Evolutionary conservation across 2,797 vertebrate genomes (phyloP), one percentile per base, ranked within the genome.

Genomic region (Hyperoplus immaculatus): DNA sequence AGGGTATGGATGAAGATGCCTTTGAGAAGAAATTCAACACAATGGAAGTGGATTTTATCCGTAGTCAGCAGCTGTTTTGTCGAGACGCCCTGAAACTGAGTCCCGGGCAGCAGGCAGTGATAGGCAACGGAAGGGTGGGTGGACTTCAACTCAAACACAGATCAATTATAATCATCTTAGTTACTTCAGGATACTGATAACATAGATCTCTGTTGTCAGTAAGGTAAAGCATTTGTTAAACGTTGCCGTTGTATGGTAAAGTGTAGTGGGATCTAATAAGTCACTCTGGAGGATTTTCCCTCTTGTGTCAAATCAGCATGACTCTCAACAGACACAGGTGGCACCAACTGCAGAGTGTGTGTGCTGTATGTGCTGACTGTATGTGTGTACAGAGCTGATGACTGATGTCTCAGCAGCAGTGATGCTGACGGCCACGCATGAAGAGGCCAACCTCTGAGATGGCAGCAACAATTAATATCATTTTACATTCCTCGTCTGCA

Each of bases 21-120:
- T 98, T 99, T 94, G 97, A 98, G 90, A 99, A 99, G 94, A 99
- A 96, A 93, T 97, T 97, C 88, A 99, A 98, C 89, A 99, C 98
- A 2, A 43, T 99, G 90, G 97, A 97, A 83, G 72, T 97, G 86
- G 96, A 96, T 92, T 90, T 97, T 82, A 95, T 99, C 88, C 95
- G 72, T 77, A 97, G 96, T 89, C 97, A 99, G 77, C 96, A 94
- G 90, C 87, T 96, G 62, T 99, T 97, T 91, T 98, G 97, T 88
- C 93, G 89, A 68, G 96, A 98, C 6, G 96, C 97, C 78, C 92
- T 99, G 79, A 96, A 97, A 80, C 87, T 99, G 79, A 89, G 55
- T 67, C 94, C 97, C 62, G 98, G 97, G 77, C 95, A 97, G 92
- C 92, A 86, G 61, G 96, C 96, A 70, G 91, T 98, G 89, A 90